Conservation (phyloP, 2,888 invertebrate genomes). For the Mimumesa dahlbomi region DNA sequence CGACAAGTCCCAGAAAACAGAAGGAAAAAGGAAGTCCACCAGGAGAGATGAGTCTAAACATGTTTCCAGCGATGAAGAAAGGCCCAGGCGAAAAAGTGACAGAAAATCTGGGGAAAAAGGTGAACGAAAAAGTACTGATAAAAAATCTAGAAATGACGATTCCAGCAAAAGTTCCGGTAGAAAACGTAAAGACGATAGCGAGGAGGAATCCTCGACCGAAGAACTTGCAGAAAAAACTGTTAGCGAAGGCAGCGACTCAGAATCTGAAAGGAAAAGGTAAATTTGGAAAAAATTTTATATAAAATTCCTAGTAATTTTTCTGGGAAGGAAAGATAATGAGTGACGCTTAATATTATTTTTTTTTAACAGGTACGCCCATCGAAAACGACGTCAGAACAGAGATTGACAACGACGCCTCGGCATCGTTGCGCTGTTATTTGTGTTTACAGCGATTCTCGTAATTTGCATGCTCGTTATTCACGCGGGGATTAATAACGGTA, state of each 20-base stretch:
- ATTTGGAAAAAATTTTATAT: neutral
- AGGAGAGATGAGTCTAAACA: conserved; percentile 58
- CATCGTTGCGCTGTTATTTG: conserved; percentile 82
- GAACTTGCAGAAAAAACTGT: conserved; percentile 56
- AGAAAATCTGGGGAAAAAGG: conserved; percentile 36
- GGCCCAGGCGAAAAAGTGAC: conserved; percentile 42
- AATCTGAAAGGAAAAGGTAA: conserved; percentile 66
- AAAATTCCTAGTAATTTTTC: too few species aligned
- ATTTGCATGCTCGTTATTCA: conserved; percentile 83
- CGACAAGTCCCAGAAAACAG: conserved; percentile 63
- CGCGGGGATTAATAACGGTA: conserved; percentile 82
- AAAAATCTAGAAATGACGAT: conserved; percentile 47
- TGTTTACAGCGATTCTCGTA: conserved; percentile 82
- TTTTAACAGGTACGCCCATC: conserved; percentile 71
- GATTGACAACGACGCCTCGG: conserved; percentile 84
- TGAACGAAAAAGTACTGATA: too few species aligned
- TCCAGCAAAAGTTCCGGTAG: conserved; percentile 62
- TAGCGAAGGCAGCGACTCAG: conserved; percentile 67
- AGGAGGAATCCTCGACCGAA: conserved; percentile 65
- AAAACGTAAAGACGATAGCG: conserved; percentile 63
- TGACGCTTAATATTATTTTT: conserved; percentile 2
- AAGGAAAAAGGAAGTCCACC: conserved; percentile 60
- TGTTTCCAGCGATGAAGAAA: conserved; percentile 53
- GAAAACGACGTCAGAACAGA: conserved; percentile 69
- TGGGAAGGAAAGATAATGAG: too few species aligned